Conservation (phyloP, 2,797 vertebrate genomes). For the Apogon talboti region DNA sequence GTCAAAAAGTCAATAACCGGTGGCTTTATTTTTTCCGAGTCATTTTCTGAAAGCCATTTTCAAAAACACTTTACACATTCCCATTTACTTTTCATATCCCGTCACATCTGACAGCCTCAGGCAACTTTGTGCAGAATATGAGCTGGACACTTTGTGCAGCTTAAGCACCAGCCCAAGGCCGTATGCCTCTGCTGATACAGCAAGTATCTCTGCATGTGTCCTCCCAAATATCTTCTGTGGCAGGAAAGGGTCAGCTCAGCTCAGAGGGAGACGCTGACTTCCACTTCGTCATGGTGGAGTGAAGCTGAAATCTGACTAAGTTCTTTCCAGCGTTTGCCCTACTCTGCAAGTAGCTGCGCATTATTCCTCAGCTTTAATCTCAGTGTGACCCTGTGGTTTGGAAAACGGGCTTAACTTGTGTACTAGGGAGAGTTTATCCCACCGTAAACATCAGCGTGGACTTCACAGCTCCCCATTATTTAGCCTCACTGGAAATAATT, state of each 20-base stretch:
- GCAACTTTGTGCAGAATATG: slow-evolving; percentile 32
- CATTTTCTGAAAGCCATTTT: not conserved
- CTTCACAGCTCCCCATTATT: no score
- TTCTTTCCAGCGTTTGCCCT: no score
- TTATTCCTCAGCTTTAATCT: no score
- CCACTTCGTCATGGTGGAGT: slow-evolving; percentile 32
- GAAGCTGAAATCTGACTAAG: slow-evolving; percentile 33
- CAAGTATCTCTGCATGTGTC: slow-evolving; percentile 48
- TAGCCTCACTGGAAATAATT: no score
- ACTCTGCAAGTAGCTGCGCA: no score
- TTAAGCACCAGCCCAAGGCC: slow-evolving; percentile 56
- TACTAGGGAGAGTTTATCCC: no score
- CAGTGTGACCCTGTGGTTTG: no score
- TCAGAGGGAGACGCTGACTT: slow-evolving; percentile 34
- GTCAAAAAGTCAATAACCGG: not conserved
- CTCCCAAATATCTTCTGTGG: slow-evolving; percentile 58
- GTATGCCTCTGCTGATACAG: slow-evolving; percentile 64
- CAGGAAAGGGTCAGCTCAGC: slow-evolving; percentile 54
- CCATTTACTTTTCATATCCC: not conserved
- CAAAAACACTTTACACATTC: not conserved
- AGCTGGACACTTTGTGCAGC: slow-evolving; percentile 51
- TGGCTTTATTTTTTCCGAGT: not conserved
- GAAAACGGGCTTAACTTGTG: no score
- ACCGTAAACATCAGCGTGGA: no score
- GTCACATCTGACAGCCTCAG: slow-evolving; percentile 23